These are phyloP conservation scores for Megalopta genalis DNA, from an alignment of 1,140 invertebrate genomes.

Conservation along the genomic window DNA sequence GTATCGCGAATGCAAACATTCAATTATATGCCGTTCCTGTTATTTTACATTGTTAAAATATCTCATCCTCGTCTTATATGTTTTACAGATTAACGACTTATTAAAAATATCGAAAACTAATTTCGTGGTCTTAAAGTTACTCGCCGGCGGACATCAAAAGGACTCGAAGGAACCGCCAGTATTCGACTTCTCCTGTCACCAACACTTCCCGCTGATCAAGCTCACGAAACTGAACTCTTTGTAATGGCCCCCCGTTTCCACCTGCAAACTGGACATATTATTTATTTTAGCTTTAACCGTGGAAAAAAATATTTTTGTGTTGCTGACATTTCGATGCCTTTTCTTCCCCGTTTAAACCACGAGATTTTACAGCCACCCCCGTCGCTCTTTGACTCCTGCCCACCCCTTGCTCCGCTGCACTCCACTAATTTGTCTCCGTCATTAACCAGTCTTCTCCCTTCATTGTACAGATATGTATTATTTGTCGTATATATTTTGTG, in stretches of 20 bases:
- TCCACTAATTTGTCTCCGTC: slow-evolving; percentile 7
- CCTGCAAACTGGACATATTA: slow-evolving; percentile 49
- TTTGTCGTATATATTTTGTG: slow-evolving; percentile 48
- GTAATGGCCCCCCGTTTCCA: slow-evolving; percentile 32
- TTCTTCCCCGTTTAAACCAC: slow-evolving; percentile 14
- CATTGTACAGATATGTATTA: slow-evolving; percentile 51
- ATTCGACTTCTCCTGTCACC: slow-evolving; percentile 94
- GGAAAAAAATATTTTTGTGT: slow-evolving; percentile 38
- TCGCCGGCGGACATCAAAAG: slow-evolving; percentile 94
- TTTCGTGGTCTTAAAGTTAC: slow-evolving; percentile 95
- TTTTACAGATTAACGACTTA: slow-evolving; percentile 88
- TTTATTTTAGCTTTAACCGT: slow-evolving; percentile 59
- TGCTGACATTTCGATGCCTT: slow-evolving; percentile 28
- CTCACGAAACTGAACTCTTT: slow-evolving; percentile 72
- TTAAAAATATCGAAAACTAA: slow-evolving; percentile 96
- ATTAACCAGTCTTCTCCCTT: slow-evolving; percentile 17
- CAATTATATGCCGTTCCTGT: background rate
- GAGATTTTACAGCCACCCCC: background rate
- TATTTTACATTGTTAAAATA: slow-evolving; percentile 18
- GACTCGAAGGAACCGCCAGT: slow-evolving; percentile 90
- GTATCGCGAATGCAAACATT: slow-evolving; percentile 77
- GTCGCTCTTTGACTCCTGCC: slow-evolving; percentile 10
- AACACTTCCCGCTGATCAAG: slow-evolving; percentile 95
- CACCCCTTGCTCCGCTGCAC: background rate
- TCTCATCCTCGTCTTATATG: background rate